Conservation (phyloP, 92 coral and sea anemone species). For the Epizoanthus rinbou region DNA sequence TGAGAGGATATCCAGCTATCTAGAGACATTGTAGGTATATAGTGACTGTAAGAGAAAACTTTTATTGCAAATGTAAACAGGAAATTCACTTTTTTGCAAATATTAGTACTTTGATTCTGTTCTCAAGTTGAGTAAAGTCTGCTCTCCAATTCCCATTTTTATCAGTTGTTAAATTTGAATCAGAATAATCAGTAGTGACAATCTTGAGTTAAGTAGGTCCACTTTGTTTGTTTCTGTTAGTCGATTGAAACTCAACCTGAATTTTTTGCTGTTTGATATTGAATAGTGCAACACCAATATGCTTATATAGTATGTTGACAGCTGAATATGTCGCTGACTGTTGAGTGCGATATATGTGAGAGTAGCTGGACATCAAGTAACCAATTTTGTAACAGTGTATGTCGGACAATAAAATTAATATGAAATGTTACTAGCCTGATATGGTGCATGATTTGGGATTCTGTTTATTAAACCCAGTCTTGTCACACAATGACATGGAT, state of each 20-base stretch:
- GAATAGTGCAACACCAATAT: too few relatives aligned
- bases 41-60: conserved; percentile 14
- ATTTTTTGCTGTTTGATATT: too few relatives aligned
- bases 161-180: not conserved
- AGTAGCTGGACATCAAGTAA: not conserved
- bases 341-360: not conserved
- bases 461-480: not conserved
- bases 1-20: not conserved
- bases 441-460: not conserved
- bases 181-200: not conserved
- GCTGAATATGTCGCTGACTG: not conserved
- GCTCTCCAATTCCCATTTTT: conserved; percentile 16
- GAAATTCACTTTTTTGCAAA: conserved; percentile 6
- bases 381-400: conserved; percentile 15
- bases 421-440: not conserved
- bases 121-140: not conserved
- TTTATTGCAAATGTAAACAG: conserved; percentile 18
- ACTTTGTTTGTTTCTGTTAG: too few relatives aligned
- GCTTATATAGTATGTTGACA: too few relatives aligned
- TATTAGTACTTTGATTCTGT: conserved; percentile 33
- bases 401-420: conserved; percentile 1
- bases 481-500: too few relatives aligned
- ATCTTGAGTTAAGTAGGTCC: too few relatives aligned
- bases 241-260: too few relatives aligned
- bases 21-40: conserved; percentile 18